A percentile compares a stretch with the other conserved stretches of the same genome.
Evolutionary conservation across 2,888 invertebrate genomes (phyloP).

Genomic region (Netelia melanura): DNA sequence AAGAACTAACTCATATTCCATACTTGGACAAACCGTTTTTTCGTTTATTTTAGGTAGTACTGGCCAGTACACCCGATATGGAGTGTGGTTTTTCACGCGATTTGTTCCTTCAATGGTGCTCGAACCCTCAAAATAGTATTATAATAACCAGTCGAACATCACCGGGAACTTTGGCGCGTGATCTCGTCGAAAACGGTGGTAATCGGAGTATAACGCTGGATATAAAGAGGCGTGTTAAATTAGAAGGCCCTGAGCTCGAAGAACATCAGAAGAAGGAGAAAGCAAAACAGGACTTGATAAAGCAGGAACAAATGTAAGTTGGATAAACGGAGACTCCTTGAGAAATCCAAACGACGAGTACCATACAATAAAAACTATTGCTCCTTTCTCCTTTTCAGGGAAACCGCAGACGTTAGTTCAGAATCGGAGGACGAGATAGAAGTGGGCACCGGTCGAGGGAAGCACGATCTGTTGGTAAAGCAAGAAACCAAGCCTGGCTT

Average conservation of each 20-base stretch:
- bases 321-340: not conserved
- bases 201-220: conserved; percentile 90
- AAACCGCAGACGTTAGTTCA: conserved; percentile 90
- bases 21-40: conserved; percentile 10
- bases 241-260: conserved; percentile 92
- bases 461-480: conserved; percentile 95
- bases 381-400: conserved; percentile 85
- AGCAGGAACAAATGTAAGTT: conserved; percentile 84
- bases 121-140: conserved; percentile 96
- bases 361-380: not conserved
- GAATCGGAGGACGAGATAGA: conserved; percentile 95
- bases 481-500: conserved; percentile 91
- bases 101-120: conserved; percentile 97
- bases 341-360: not conserved
- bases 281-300: conserved; percentile 85
- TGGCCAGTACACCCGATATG: conserved; percentile 97
- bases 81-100: conserved; percentile 98
- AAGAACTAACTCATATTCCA: conserved; percentile 35
- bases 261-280: conserved; percentile 90
- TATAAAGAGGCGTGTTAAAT: conserved; percentile 89
- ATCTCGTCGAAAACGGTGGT: conserved; percentile 91
- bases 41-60: conserved; percentile 88
- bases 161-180: conserved; percentile 92
- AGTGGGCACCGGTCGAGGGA: conserved; percentile 91
- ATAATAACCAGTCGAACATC: conserved; percentile 96